Base-by-base conservation (phyloP, 2,888 invertebrate species). In the Cyrtodaria siliqua region DNA sequence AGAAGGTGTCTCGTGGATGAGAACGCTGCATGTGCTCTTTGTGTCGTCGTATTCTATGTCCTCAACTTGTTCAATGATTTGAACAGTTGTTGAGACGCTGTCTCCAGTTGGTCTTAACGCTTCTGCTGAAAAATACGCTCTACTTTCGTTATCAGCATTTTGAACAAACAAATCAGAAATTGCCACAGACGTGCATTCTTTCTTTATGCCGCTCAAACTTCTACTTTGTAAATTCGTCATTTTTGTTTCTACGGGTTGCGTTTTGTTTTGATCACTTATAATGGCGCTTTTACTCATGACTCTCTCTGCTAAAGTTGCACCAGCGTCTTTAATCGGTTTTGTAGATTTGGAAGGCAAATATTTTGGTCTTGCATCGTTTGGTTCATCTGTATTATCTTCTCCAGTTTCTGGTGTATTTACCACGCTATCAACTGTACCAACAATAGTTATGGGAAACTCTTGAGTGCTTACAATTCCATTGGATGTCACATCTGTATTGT, bases 1-100 rank as follows among this genome's bases (percentile, higher is more conserved):
- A 4, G 67, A 67, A 16, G 67, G 67, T 14, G 67, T 67, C 26
- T 67, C 67, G 9, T 52, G 67, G 24, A 67, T 59, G 6, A 67
- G 23, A 18, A 57, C 9, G 38, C 23, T 38, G 38, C 47, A 27
- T 9, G 8, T 44, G n/a, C 44, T 20, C 6, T 44, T n/a, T 1
- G 27, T 9, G 6, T 29, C 29, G 3, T 66, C 56, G 23, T 29
- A 8, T n/a, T 56, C 56, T 12, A 56, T 9, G 23, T 49, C 56
- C 16, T 66, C 57, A 20, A 26, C n/a, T 29, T 16, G 12, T 44
- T 47, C 64, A 24, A 66, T 38, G n/a, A 29, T n/a, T 57, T 66
- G 29, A n/a, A 66, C 56, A 20, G 44, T 20, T 29, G 56, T 56
- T n/a, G 56, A 1, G 26, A n/a, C 20, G 20, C 38, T 49, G 6